Base-by-base conservation (phyloP, 2,113 vertebrate genomes). In the Nibea albiflora region DNA sequence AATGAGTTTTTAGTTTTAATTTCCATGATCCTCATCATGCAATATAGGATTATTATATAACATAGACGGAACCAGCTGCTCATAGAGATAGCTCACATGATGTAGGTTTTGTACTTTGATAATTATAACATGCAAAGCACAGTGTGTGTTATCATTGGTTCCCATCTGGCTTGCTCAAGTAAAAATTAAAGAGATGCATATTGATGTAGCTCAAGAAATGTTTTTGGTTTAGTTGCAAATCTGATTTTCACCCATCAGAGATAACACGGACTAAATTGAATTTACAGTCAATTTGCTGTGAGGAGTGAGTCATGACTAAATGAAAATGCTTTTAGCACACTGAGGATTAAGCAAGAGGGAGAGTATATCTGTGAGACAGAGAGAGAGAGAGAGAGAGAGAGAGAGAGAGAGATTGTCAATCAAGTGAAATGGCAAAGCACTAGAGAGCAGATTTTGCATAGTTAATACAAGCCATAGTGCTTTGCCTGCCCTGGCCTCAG, bases 241-340 rank as follows among this genome's bases (percentile, higher is more conserved):
- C 76, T 79, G 57, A 85, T 86, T 79, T 31, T 76, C 61, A 67
- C 31, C 61, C 73, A 80, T 80, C 64, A 42, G 73, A 79, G 77
- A 85, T 73, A 85, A 81, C 78, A 67, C 39, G 4, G 2, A 56
- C 44, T 73, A 76, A 80, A 88, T 82, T 80, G 24, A 82, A 83
- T 90, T 88, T 84, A 44, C 67, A 85, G 63, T 80, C 78, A 89
- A 85, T 90, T 89, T 85, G 60, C 77, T 54, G 53, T 11, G 53
- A 87, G 63, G 72, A 85, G 73, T 88, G 84, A 88, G 78, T 90
- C 87, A 88, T 71, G 72, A 75, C 82, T 87, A 80, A 86, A 84
- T 89, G 67, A 87, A 85, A 85, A 90, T 67, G 79, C 85, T 88
- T 92, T 90, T 77, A 88, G 75, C 74, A 52, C 52, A 68, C 66